phyloP scores from a whole-genome alignment of 2,797 vertebrate genomes.

The Cirrhinus molitorella region DNA sequence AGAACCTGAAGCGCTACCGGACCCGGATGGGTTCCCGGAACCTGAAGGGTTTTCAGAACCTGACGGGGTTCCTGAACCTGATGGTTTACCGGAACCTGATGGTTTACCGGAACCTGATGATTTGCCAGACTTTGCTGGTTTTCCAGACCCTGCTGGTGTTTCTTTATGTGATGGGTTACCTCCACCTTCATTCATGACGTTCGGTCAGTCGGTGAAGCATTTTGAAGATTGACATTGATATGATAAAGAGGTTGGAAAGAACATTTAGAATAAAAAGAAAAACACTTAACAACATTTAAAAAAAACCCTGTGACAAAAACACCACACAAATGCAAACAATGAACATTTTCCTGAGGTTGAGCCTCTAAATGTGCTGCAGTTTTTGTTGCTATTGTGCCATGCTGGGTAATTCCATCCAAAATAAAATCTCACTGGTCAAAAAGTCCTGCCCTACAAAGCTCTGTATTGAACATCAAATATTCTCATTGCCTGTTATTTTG shows the following conservation, averaged over 20 bases:
- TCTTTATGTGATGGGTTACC: slow-evolving; percentile 47
- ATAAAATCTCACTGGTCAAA: slow-evolving; percentile 6
- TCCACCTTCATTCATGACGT: slow-evolving; percentile 46
- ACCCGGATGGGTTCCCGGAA: slow-evolving; percentile 4
- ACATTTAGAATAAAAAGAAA: slow-evolving; percentile 24
- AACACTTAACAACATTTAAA: slow-evolving; percentile 41
- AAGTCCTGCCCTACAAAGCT: not conserved
- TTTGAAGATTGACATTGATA: slow-evolving; percentile 20
- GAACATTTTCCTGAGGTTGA: slow-evolving; percentile 47
- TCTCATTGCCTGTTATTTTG: too few species aligned
- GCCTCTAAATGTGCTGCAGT: slow-evolving; percentile 27
- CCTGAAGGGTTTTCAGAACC: slow-evolving; percentile 10
- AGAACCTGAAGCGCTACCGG: slow-evolving; percentile 30
- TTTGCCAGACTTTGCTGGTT: not conserved
- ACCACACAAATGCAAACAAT: slow-evolving; percentile 57
- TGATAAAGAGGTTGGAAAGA: slow-evolving; percentile 42
- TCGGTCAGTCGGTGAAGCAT: slow-evolving; percentile 22
- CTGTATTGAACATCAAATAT: not conserved
- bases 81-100: slow-evolving; percentile 47
- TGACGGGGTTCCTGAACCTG: slow-evolving; percentile 19
- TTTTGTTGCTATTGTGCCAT: slow-evolving; percentile 5
- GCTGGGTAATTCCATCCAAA: not conserved
- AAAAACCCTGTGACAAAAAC: slow-evolving; percentile 15
- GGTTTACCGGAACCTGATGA: slow-evolving; percentile 16
- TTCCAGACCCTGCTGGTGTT: slow-evolving; percentile 22